Conservation (phyloP, 2,888 invertebrate species). For the Pyrgus malvae region DNA sequence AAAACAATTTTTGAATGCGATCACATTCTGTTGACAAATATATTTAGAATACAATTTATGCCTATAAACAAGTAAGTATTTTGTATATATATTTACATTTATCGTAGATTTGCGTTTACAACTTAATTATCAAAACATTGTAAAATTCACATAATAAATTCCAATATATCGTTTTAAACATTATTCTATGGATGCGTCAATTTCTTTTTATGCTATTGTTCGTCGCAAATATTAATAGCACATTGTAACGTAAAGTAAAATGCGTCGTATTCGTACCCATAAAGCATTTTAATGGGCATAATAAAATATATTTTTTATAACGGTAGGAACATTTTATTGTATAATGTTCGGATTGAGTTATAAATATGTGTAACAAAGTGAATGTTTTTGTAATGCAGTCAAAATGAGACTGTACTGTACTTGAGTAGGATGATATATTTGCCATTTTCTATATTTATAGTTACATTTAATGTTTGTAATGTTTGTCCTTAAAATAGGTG, state of each 20-base stretch:
- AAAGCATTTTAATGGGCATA: slow-evolving; percentile 23
- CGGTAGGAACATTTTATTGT: slow-evolving; percentile 14
- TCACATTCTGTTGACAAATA: no score
- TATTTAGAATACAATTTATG: no score
- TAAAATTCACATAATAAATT: no score
- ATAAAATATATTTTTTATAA: slow-evolving; percentile 24
- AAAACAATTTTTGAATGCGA: no score
- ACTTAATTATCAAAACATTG: no score
- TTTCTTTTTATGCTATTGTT: slow-evolving; percentile 24
- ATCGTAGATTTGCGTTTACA: no score
- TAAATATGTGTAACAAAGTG: neutral
- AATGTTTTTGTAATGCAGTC: neutral
- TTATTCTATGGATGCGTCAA: neutral
- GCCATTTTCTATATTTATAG: no score
- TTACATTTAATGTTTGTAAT: no score
- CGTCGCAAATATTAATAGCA: slow-evolving; percentile 21
- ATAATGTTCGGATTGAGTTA: slow-evolving; percentile 5
- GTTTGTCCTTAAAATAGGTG: no score
- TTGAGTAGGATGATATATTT: neutral
- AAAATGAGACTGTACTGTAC: neutral
- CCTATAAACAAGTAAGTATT: no score
- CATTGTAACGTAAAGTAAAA: slow-evolving; percentile 18
- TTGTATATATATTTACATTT: no score
- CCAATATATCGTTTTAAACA: neutral
- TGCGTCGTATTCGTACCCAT: slow-evolving; percentile 14